Evolutionary conservation across 35 echinoderm and acorn worm genomes (phyloP).

Genomic region (Nesometra sesokonis): DNA sequence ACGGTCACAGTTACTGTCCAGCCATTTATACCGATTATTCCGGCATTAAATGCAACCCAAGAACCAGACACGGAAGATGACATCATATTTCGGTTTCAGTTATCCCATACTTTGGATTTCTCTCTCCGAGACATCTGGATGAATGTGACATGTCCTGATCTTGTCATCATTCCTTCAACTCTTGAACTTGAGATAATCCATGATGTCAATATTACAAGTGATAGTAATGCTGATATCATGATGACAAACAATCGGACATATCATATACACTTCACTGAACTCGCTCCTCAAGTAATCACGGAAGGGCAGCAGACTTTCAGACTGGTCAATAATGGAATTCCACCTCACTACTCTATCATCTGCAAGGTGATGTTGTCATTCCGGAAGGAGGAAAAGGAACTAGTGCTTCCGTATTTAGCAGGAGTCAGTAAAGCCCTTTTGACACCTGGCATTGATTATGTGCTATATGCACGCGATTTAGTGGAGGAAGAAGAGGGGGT

Average conservation of each 20-base stretch:
- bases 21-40: constrained; percentile 52
- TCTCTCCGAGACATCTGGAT: constrained; percentile 60
- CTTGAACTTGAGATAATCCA: constrained; percentile 33
- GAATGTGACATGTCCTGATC: constrained; percentile 58
- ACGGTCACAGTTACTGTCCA: constrained; percentile 38
- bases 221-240: constrained; percentile 35
- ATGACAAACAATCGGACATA: constrained; percentile 8
- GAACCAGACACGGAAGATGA: constrained; percentile 54
- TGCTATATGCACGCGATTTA: background rate
- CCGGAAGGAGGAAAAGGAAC: constrained; percentile 9
- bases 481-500: background rate
- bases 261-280: constrained; percentile 32
- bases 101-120: constrained; percentile 35
- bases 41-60: background rate
- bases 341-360: constrained; percentile 39
- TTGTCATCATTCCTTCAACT: constrained; percentile 25
- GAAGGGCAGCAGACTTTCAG: constrained; percentile 56
- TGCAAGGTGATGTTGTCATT: constrained; percentile 51
- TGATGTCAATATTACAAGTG: constrained; percentile 26
- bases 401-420: constrained; percentile 6
- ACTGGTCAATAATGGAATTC: constrained; percentile 57
- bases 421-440: background rate
- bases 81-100: constrained; percentile 38
- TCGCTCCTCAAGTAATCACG: constrained; percentile 27
- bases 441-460: background rate